A percentile compares a stretch with the other conserved stretches of the same genome.
These are phyloP conservation scores for Cheilosia scutellata DNA, from an alignment of 2,888 invertebrate genomes.

Conservation along the genomic window DNA sequence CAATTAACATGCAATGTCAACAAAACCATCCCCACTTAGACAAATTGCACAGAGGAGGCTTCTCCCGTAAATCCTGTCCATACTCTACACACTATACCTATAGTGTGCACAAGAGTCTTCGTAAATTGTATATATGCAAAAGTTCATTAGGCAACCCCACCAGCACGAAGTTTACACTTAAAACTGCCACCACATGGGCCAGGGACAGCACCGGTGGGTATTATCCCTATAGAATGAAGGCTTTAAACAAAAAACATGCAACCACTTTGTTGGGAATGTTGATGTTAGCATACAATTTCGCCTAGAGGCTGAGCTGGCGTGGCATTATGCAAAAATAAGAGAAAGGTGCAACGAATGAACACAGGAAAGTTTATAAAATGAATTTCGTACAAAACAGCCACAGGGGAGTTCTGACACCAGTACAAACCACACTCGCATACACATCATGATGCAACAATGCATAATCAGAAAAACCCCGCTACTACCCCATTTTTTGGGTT, in stretches of 20 bases:
- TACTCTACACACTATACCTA: not conserved
- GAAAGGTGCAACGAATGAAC: constrained; percentile 19
- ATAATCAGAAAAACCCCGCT: constrained; percentile 11
- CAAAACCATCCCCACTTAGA: constrained; percentile 48
- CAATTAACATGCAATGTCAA: constrained; percentile 71
- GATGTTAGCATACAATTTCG: constrained; percentile 42
- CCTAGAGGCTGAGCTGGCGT: constrained; percentile 15
- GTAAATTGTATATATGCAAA: constrained; percentile 59
- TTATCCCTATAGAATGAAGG: constrained; percentile 12
- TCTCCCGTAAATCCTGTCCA: constrained; percentile 35
- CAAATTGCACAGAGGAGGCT: constrained; percentile 64
- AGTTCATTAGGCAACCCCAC: constrained; percentile 62
- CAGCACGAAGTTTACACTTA: constrained; percentile 2
- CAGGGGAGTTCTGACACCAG: constrained; percentile 48
- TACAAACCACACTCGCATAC: constrained; percentile 7
- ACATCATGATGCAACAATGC: constrained; percentile 21
- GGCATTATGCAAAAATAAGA: constrained; percentile 9
- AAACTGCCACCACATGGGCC: constrained; percentile 10
- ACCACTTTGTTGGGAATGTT: constrained; percentile 46
- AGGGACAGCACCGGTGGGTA: not conserved
- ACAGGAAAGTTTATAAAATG: constrained; percentile 52
- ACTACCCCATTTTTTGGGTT: constrained; percentile 24
- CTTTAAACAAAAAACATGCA: constrained; percentile 30
- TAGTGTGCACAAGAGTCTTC: constrained; percentile 38
- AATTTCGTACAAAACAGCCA: constrained; percentile 64